Conservation (phyloP, 2,113 vertebrate species). For the Butorides virescens region DNA sequence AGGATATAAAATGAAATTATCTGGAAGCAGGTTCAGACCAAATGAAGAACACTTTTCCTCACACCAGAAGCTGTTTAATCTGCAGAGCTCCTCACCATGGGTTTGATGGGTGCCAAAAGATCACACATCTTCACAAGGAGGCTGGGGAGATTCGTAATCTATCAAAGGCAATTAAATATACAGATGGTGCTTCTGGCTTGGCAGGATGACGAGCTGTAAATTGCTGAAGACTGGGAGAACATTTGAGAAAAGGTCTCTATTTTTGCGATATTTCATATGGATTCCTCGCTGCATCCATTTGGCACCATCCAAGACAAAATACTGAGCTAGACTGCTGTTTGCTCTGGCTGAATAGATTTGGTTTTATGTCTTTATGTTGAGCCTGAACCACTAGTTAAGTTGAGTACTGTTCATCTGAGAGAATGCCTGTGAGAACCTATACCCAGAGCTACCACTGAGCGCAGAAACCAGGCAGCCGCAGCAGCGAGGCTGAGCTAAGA, state of each 20-base stretch:
- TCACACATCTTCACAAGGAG: not conserved
- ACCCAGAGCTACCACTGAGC: not conserved
- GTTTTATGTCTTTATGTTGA: not conserved
- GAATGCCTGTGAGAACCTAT: not conserved
- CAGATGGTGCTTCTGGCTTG: not conserved
- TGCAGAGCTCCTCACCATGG: not conserved
- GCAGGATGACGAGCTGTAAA: not conserved
- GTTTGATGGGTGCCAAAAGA: not conserved
- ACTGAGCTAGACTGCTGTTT: not conserved
- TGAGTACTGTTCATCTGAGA: not conserved
- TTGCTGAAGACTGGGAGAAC: not conserved
- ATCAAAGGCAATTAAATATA: not conserved
- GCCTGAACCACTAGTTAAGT: not conserved
- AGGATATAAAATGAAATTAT: not conserved
- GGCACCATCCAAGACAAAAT: not conserved
- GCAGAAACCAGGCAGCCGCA: not conserved
- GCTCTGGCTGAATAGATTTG: not conserved
- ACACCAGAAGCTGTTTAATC: not conserved
- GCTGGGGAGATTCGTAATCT: not conserved
- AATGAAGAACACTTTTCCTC: not conserved
- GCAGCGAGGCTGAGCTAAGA: not conserved
- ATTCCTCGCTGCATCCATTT: not conserved
- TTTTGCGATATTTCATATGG: not conserved
- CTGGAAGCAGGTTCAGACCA: not conserved
- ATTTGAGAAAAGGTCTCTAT: not conserved